A percentile compares a stretch with the other conserved stretches of the same genome.
Evolutionary conservation across 2,797 vertebrate genomes (phyloP).

Genomic region (Triplophysa yarkandensis): DNA sequence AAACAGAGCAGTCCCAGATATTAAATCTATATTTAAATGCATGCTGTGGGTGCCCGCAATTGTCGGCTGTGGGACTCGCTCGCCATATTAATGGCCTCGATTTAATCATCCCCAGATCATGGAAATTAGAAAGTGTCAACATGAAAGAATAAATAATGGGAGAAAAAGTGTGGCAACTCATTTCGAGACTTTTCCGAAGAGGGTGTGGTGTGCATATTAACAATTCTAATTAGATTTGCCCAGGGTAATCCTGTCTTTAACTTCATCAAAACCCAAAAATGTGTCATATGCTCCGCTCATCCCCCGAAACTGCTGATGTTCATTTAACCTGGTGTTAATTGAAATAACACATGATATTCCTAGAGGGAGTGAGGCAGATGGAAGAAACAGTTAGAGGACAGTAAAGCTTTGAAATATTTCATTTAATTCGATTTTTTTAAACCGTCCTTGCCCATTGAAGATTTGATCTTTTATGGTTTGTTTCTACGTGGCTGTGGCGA

Average conservation of each 20-base stretch:
- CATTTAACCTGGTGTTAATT: conserved; percentile 59
- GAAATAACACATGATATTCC: conserved; percentile 54
- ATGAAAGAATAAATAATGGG: conserved; percentile 68
- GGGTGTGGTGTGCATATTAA: conserved; percentile 52
- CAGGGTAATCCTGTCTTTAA: conserved; percentile 55
- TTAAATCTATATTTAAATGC: conserved; percentile 79
- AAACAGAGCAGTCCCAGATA: conserved; percentile 63
- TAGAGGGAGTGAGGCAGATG: conserved; percentile 43
- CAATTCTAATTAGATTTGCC: conserved; percentile 59
- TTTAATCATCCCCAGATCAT: conserved; percentile 68
- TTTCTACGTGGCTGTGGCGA: not conserved
- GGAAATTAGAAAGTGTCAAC: conserved; percentile 70
- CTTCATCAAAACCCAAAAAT: conserved; percentile 58
- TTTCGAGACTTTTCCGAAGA: conserved; percentile 57
- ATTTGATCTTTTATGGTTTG: conserved; percentile 10
- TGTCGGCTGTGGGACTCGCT: conserved; percentile 61
- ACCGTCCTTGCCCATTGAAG: conserved; percentile 3
- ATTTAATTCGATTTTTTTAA: conserved; percentile 24
- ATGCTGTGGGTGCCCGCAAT: conserved; percentile 59
- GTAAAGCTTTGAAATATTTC: conserved; percentile 28
- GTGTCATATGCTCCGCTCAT: conserved; percentile 47
- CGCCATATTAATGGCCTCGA: conserved; percentile 71
- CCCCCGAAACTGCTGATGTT: conserved; percentile 50
- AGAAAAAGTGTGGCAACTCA: conserved; percentile 58
- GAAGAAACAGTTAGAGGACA: conserved; percentile 41